Evolutionary conservation across 1,140 invertebrate genomes (phyloP).

Genomic region (Bombus waltoni): DNA sequence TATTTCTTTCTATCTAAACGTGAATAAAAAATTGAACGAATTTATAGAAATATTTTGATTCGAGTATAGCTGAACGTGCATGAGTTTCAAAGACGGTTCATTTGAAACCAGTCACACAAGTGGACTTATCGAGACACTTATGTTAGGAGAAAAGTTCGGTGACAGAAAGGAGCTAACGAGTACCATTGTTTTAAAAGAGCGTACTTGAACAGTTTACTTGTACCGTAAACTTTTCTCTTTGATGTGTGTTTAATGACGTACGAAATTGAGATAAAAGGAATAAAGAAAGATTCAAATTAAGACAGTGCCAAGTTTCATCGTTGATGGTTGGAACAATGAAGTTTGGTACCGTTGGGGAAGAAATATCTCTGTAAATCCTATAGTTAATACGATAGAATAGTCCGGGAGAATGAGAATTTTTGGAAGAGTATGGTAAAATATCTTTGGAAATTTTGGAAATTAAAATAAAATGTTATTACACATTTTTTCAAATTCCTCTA

Average conservation of each 20-base stretch:
- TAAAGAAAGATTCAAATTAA: background rate
- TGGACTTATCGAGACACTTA: slow-evolving; percentile 13
- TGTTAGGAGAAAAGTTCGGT: slow-evolving; percentile 19
- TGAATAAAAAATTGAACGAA: background rate
- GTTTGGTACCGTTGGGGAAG: slow-evolving; percentile 7
- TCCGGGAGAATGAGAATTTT: background rate
- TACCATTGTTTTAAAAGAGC: background rate
- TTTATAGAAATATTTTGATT: background rate
- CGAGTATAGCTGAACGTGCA: slow-evolving; percentile 24
- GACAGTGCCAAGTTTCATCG: slow-evolving; percentile 2
- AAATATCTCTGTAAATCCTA: slow-evolving; percentile 2
- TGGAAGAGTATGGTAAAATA: background rate
- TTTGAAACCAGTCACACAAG: background rate
- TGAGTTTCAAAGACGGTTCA: slow-evolving; percentile 5
- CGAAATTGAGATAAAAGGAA: background rate
- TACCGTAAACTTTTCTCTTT: slow-evolving; percentile 15
- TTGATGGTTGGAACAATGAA: background rate
- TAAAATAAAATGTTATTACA: background rate
- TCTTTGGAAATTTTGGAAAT: background rate
- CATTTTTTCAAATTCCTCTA: too few species aligned
- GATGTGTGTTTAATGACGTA: background rate
- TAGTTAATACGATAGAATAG: background rate
- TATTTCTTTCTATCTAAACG: background rate
- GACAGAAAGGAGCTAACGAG: background rate
- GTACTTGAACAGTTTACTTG: background rate